A percentile compares a stretch with the other conserved stretches of the same genome.
These are phyloP conservation scores for Pammene fasciana DNA, from an alignment of 2,888 invertebrate species.

Conservation along the genomic window DNA sequence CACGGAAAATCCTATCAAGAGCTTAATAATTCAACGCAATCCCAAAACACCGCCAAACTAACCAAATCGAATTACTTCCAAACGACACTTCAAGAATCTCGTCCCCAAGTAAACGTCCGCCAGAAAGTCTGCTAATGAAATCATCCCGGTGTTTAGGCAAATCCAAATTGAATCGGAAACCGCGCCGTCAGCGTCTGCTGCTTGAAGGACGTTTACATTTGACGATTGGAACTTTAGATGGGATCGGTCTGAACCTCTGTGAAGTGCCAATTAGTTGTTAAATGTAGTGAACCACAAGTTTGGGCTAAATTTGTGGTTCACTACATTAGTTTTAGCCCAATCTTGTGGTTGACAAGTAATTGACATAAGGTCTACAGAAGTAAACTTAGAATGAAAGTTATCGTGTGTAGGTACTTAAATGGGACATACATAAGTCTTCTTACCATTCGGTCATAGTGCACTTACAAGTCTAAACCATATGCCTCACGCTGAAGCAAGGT, in stretches of 20 bases:
- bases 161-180: slow-evolving; percentile 40
- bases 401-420: too few relatives aligned
- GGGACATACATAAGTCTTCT: too few relatives aligned
- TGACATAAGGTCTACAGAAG: too few relatives aligned
- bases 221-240: neutral
- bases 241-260: neutral
- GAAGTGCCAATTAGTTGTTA: too few relatives aligned
- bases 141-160: slow-evolving; percentile 39
- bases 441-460: too few relatives aligned
- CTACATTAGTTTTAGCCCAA: too few relatives aligned
- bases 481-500: too few relatives aligned
- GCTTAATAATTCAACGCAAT: neutral
- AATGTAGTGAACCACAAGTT: too few relatives aligned
- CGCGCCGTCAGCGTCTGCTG: slow-evolving; percentile 36
- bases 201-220: slow-evolving; percentile 23
- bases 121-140: slow-evolving; percentile 39
- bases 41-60: neutral
- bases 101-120: neutral
- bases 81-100: slow-evolving; percentile 4
- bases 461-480: too few relatives aligned
- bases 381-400: too few relatives aligned
- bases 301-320: too few relatives aligned
- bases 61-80: slow-evolving; percentile 15
- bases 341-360: too few relatives aligned
- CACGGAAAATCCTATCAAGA: neutral